A percentile compares a stretch with the other conserved stretches of the same genome.
These are phyloP conservation scores for Onychostoma macrolepis DNA, from an alignment of 2,113 vertebrate species.

Conservation along the genomic window DNA sequence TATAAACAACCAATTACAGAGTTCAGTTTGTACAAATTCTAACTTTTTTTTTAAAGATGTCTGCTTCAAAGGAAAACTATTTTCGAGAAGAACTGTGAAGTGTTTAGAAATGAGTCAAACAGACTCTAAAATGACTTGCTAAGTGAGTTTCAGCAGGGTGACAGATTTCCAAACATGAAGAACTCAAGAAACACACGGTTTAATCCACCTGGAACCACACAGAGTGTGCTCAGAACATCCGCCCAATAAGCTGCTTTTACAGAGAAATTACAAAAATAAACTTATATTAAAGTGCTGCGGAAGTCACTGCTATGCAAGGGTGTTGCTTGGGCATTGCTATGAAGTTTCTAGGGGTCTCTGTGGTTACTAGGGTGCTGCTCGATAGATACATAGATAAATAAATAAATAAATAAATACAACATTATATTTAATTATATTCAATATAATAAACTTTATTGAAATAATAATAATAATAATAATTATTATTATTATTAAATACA, in stretches of 20 bases:
- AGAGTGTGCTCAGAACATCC: not conserved
- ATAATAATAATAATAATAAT: too few relatives aligned
- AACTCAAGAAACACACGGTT: not conserved
- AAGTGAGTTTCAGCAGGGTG: constrained; percentile 5
- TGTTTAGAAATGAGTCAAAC: not conserved
- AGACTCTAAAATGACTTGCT: not conserved
- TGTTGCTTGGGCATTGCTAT: not conserved
- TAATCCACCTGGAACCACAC: constrained; percentile 11
- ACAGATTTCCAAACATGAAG: not conserved
- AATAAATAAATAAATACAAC: not conserved
- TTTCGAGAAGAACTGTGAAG: not conserved
- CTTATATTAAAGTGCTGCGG: not conserved
- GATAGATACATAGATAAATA: not conserved
- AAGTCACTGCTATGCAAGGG: not conserved
- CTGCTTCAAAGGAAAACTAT: not conserved
- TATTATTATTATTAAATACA: not conserved
- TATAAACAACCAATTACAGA: not conserved
- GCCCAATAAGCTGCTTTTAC: not conserved
- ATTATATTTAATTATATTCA: too few relatives aligned
- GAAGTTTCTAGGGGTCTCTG: not conserved
- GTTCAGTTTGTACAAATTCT: not conserved
- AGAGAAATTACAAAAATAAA: constrained; percentile 4
- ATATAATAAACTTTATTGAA: too few relatives aligned
- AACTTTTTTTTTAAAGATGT: not conserved
- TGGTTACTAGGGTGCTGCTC: not conserved